phyloP scores from a whole-genome alignment of 2,888 invertebrate genomes.

The Schrankia costaestrigalis region DNA sequence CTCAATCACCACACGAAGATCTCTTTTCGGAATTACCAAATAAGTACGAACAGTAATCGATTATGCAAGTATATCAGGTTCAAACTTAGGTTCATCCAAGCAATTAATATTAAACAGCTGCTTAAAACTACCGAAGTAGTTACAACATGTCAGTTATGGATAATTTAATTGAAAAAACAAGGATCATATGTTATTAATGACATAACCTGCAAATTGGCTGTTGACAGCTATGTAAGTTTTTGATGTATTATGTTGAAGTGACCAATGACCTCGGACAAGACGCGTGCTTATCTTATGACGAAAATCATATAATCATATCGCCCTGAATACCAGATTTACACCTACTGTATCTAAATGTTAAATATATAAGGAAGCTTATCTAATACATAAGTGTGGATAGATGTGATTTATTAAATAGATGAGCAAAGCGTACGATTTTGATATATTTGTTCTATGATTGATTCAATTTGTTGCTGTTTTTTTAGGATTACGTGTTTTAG shows the following conservation, averaged over 20 bases:
- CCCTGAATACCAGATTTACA: slow-evolving; percentile 45
- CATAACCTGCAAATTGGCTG: slow-evolving; percentile 37
- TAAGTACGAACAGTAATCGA: no score
- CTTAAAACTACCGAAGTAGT: background rate
- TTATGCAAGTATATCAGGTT: no score
- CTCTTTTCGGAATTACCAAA: no score
- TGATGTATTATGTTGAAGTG: slow-evolving; percentile 33
- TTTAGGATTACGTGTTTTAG: no score
- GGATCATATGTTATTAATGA: slow-evolving; percentile 27
- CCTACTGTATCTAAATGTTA: slow-evolving; percentile 20
- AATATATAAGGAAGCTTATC: slow-evolving; percentile 7
- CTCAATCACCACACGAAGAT: no score
- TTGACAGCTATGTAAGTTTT: slow-evolving; percentile 28
- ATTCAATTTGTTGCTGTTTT: no score
- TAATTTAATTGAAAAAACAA: slow-evolving; percentile 21
- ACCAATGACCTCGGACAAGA: slow-evolving; percentile 33
- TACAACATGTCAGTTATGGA: background rate
- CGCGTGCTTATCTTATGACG: slow-evolving; percentile 29
- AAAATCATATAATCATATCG: slow-evolving; percentile 47
- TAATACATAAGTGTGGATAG: slow-evolving; percentile 9
- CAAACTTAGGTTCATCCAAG: no score
- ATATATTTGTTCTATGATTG: no score
- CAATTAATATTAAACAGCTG: no score
- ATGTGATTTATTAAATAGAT: slow-evolving; percentile 6
- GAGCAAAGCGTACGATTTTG: no score